phyloP scores from a whole-genome alignment of 2,888 invertebrate species.

The Alitta virens region DNA sequence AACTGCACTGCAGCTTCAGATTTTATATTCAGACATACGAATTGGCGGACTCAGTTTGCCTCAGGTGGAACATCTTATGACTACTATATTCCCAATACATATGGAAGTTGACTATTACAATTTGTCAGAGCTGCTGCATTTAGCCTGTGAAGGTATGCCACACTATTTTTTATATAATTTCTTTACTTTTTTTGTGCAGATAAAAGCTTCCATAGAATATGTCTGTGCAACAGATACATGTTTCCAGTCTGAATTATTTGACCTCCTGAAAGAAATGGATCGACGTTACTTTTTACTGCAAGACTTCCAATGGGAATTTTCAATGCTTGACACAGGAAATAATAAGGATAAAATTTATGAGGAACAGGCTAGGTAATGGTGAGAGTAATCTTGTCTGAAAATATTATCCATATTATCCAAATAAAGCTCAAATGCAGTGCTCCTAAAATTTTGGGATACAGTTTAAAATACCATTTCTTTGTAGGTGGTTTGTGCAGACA shows the following conservation, averaged over 20 bases:
- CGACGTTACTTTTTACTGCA: conserved; percentile 50
- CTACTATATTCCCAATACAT: too few relatives aligned
- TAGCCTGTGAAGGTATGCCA: too few relatives aligned
- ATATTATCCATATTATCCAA: too few relatives aligned
- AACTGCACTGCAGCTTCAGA: conserved; percentile 41
- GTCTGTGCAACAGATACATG: conserved; percentile 39
- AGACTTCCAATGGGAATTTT: conserved; percentile 53
- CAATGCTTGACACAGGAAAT: conserved; percentile 44
- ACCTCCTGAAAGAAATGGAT: conserved; percentile 52
- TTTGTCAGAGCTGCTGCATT: too few relatives aligned
- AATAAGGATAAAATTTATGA: conserved; percentile 42
- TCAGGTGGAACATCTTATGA: conserved; percentile 44
- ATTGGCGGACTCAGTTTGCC: conserved; percentile 50
- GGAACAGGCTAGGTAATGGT: conserved; percentile 45
- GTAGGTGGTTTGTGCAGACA: conserved; percentile 50
- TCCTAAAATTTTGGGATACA: too few relatives aligned
- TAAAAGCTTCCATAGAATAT: conserved; percentile 47
- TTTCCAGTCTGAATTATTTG: conserved; percentile 41
- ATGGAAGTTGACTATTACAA: too few relatives aligned
- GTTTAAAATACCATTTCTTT: too few relatives aligned
- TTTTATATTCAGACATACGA: conserved; percentile 45
- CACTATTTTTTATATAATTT: neutral
- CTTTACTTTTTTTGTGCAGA: conserved; percentile 35
- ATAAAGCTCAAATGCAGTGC: too few relatives aligned
- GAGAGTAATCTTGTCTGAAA: too few relatives aligned